Base-by-base conservation (phyloP, 2,113 vertebrate species). In the Tapirus terrestris region DNA sequence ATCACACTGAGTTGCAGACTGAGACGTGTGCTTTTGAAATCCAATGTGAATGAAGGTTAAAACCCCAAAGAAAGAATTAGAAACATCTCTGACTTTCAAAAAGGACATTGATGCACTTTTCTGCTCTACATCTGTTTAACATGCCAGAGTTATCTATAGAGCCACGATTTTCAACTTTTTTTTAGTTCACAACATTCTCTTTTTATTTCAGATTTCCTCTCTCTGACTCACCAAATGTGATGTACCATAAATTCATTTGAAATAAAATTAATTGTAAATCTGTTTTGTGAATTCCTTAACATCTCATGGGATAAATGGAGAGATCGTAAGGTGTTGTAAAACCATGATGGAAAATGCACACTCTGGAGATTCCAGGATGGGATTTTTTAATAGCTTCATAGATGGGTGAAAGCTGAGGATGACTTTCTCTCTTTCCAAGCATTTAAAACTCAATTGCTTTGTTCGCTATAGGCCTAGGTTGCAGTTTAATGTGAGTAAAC, bases 231-330 rank as follows among this genome's bases (percentile, higher is more conserved):
- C 48, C 48, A 61, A 82, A 58, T 75, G 68, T 87, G 88, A 89
- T 75, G 56, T 48, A 27, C 75, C 86, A 18, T 79, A 60, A 72
- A 86, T 85, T 72, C 75, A 79, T 90, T 56, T 80, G 63, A 94
- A 96, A 83, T 75, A 83, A 94, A 97, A 87, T 83, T 48, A 79
- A 75, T 83, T 65, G 17, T 67, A 91, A 84, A 92, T 85, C 48
- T 85, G 39, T 33, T 96, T 91, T 70, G 53, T 14, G 43, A 85
- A 91, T 84, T 86, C 56, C 43, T 80, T 72, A 80, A 11, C 89
- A 77, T 65, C 77, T 84, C 60, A 31, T 70, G 60, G 82, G 67
- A 63, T 82, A 92, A 63, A n/a, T 31, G 31, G 43, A 89, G 25
- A 82, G 33, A 56, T 43, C 0, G 6, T 31, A 85, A 75, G 76